A percentile compares a stretch with the other conserved stretches of the same genome.
Evolutionary conservation across 2,888 invertebrate genomes (phyloP).

Genomic region (Volucella bombylans): DNA sequence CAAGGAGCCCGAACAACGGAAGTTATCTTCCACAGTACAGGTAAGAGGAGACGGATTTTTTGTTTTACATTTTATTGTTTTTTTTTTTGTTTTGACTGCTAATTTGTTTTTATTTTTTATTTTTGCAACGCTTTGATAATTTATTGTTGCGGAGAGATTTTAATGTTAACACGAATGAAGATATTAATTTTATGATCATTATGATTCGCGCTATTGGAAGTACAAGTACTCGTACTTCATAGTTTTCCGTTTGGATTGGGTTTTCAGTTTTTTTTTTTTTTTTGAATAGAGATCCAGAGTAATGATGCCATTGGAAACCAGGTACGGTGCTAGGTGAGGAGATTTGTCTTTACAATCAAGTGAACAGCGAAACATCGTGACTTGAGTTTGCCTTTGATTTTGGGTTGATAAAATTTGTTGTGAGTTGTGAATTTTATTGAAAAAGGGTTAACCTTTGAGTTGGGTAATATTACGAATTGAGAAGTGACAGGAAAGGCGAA

Average conservation of each 20-base stretch:
- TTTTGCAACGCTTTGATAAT: slow-evolving; percentile 49
- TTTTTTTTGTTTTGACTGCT: not conserved
- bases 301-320: slow-evolving; percentile 57
- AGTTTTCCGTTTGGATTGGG: not conserved
- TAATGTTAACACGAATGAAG: slow-evolving; percentile 72
- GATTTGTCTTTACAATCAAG: slow-evolving; percentile 31
- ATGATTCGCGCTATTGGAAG: slow-evolving; percentile 65
- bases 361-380: slow-evolving; percentile 60
- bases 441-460: slow-evolving; percentile 58
- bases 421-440: slow-evolving; percentile 64
- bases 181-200: slow-evolving; percentile 71
- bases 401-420: slow-evolving; percentile 47
- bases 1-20: slow-evolving; percentile 85
- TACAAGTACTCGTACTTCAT: slow-evolving; percentile 37
- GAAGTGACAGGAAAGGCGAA: slow-evolving; percentile 6
- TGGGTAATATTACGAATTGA: slow-evolving; percentile 16
- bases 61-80: slow-evolving; percentile 28
- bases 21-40: slow-evolving; percentile 93
- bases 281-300: slow-evolving; percentile 32
- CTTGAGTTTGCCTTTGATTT: slow-evolving; percentile 48
- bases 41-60: slow-evolving; percentile 80
- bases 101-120: slow-evolving; percentile 29
- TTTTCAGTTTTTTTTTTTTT: slow-evolving; percentile 4
- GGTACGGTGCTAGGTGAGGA: slow-evolving; percentile 37
- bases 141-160: slow-evolving; percentile 67